phyloP scores from a whole-genome alignment of 2,113 vertebrate genomes.

The Lophotis ruficrista region DNA sequence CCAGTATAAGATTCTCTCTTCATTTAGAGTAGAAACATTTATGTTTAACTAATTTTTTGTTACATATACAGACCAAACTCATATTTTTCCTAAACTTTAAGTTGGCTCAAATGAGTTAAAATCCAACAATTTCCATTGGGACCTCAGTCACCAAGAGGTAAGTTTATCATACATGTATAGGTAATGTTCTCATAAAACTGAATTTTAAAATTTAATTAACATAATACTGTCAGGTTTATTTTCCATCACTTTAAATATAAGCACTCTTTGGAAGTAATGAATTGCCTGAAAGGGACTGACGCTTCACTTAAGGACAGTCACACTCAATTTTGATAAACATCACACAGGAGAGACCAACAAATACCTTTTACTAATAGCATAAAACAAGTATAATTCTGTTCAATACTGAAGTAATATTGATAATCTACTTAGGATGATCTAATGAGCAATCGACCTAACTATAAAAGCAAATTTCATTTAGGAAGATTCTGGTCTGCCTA shows the following conservation, averaged over 20 bases:
- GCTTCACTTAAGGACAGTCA: not conserved
- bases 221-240: not conserved
- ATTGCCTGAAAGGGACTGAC: not conserved
- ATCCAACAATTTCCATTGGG: not conserved
- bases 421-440: not conserved
- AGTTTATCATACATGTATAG: not conserved
- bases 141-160: not conserved
- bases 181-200: not conserved
- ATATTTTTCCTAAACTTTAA: not conserved
- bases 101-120: not conserved
- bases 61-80: not conserved
- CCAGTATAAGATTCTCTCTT: not conserved
- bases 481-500: not conserved
- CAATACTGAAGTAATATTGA: not conserved
- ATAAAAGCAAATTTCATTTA: not conserved
- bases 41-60: not conserved
- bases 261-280: not conserved
- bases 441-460: not conserved
- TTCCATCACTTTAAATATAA: not conserved
- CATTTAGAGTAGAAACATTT: not conserved
- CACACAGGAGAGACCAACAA: not conserved
- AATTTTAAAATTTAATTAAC: constrained; percentile 2
- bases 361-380: not conserved
- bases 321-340: not conserved
- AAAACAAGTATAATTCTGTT: not conserved